Evolutionary conservation across 1,140 invertebrate species (phyloP).

Genomic region (Pseudomyrmex sp.): DNA sequence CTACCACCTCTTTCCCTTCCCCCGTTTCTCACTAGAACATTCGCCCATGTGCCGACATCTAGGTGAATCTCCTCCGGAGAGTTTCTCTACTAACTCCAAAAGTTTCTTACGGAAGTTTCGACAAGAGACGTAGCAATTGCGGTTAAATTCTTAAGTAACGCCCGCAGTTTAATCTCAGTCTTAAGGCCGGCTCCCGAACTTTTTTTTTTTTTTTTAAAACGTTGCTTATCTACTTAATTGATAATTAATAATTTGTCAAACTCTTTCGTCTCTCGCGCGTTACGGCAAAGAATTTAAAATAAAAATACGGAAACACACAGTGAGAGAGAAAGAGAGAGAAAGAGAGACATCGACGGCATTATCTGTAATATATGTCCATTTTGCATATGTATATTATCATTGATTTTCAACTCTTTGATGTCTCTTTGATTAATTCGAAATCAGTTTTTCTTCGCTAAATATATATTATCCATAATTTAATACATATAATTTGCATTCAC

Average conservation of each 20-base stretch:
- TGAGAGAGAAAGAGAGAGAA: background rate
- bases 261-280: background rate
- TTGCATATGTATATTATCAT: background rate
- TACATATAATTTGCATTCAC: constrained; percentile 21
- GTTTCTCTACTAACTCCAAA: constrained; percentile 50
- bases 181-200: constrained; percentile 5
- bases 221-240: constrained; percentile 51
- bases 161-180: constrained; percentile 52
- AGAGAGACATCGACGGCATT: background rate
- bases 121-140: constrained; percentile 63
- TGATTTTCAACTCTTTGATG: constrained; percentile 7
- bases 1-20: background rate
- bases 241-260: constrained; percentile 51
- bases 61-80: constrained; percentile 52
- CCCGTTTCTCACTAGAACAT: background rate
- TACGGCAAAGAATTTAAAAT: too few relatives aligned
- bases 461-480: constrained; percentile 39
- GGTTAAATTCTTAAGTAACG: constrained; percentile 68
- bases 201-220: constrained; percentile 3
- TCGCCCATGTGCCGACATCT: constrained; percentile 21
- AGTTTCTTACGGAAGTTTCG: constrained; percentile 66
- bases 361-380: background rate
- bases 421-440: constrained; percentile 23
- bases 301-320: too few relatives aligned
- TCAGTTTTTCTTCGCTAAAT: constrained; percentile 19